phyloP scores from a whole-genome alignment of 2,113 vertebrate species.

The Aphyosemion australe region DNA sequence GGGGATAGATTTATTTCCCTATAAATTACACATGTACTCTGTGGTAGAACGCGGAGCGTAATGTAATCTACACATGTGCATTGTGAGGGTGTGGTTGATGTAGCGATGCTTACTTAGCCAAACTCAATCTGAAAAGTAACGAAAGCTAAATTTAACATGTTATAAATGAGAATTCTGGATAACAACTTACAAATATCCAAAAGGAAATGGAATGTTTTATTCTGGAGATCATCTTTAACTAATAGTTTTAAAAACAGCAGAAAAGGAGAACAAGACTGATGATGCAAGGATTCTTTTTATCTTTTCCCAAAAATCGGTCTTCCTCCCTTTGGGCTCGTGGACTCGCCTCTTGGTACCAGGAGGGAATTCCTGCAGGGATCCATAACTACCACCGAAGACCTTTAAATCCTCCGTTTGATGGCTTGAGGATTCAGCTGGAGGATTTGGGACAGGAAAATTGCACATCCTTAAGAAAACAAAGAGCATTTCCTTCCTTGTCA shows the following conservation, averaged over 20 bases:
- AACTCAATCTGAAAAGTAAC: conserved; percentile 1
- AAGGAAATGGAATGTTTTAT: too few relatives aligned
- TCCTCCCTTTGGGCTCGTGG: conserved; percentile 80
- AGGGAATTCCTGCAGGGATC: conserved; percentile 86
- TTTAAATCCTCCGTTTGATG: conserved; percentile 86
- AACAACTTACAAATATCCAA: too few relatives aligned
- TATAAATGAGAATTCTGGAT: too few relatives aligned
- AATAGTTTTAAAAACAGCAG: conserved; percentile 75
- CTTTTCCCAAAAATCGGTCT: conserved; percentile 80
- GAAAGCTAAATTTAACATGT: not conserved
- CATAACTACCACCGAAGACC: conserved; percentile 84
- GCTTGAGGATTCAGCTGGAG: conserved; percentile 85
- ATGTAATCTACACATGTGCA: conserved; percentile 73
- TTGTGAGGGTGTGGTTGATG: conserved; percentile 52
- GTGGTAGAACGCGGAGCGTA: conserved; percentile 58
- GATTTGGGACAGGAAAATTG: conserved; percentile 92
- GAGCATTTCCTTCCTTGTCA: conserved; percentile 92
- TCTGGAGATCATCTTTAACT: too few relatives aligned
- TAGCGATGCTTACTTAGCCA: conserved; percentile 24
- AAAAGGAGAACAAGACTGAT: conserved; percentile 78
- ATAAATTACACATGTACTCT: conserved; percentile 73
- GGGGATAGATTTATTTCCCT: conserved; percentile 75
- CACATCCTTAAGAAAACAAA: conserved; percentile 94
- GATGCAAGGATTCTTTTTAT: conserved; percentile 74
- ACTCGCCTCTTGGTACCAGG: conserved; percentile 78